Base-by-base conservation (phyloP, 2,888 invertebrate genomes). In the Deilephila porcellus region DNA sequence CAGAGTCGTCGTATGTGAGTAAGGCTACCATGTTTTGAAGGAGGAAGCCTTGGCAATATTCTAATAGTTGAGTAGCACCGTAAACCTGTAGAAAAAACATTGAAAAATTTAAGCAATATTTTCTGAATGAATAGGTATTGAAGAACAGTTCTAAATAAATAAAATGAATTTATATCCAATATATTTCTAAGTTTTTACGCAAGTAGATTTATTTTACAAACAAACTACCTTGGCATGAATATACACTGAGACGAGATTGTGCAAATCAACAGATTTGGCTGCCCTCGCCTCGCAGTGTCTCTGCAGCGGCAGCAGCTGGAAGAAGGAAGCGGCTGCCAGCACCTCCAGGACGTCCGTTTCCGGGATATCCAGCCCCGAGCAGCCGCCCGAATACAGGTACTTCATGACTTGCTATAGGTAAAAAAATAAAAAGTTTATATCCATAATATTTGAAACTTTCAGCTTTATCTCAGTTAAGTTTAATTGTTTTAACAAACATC, bases 21-120 rank as follows among this genome's bases (percentile, higher is more conserved):
- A 98, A 93, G n/a, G 98, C 98, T n/a, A 98, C 98, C 98, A 98
- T 98, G 86, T 98, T 98, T 92, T 98, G 98, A 67, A 98, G 95
- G 37, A 98, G 94, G 88, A 98, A 98, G 72, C 98, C 98, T 93
- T 98, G 98, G 86, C 98, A 98, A 90, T 98, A 98, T 90, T 98
- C 98, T 84, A 98, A 92, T 60, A 98, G 94, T 88, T 98, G 97
- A 56, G 96, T 96, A 45, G 98, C 98, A 84, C 97, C 98, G 86
- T 98, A 98, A 25, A 98, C 98, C 97, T 97, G 84, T 20, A 87
- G 86, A 78, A 75, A 73, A 75, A 75, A 32, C 29, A 45, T n/a
- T 5, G 32, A 32, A 32, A 32, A 32, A 32, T 25, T 25, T 0
- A 32, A 32, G 4, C 3, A 5, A 5, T 32, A 32, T 32, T 32